Evolutionary conservation across 2,888 invertebrate genomes (phyloP), one percentile per base, ranked within the genome.

Genomic region (Cheilosia grossa): DNA sequence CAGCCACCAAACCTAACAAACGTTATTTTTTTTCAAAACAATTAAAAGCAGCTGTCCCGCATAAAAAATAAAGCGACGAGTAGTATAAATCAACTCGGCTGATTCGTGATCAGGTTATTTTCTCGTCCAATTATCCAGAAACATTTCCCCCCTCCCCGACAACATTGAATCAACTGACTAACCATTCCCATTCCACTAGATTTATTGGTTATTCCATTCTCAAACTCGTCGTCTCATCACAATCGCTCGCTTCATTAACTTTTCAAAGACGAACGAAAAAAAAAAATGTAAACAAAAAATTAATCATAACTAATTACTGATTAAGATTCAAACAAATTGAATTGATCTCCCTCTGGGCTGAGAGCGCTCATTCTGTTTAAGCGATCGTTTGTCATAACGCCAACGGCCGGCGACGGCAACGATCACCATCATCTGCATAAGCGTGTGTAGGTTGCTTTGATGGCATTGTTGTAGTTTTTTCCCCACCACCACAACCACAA

Each of bases 281-380:
- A n/a, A 74, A 53, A 33, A 5, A 27, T 27, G 27, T 6, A 42
- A 27, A 37, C 24, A 61, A 70, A 59, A 59, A 59, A 58, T 67
- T 67, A 75, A 75, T 75, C 75, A 53, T 67, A 75, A 58, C 77
- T 77, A 77, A 77, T 77, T 77, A 67, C 61, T 67, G 67, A 59
- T 53, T 54, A 58, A 59, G 77, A 67, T 67, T 77, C 67, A 67
- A 69, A 58, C 77, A 69, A 77, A 77, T 67, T 53, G 61, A 77
- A 77, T 77, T 53, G 67, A 61, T 69, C 59, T 53, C 42, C 33
- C 67, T 30, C 58, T 21, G 66, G 24, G 64, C 19, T 17, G 49
- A 19, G 27, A 15, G 19, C 33, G 53, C 49, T 13, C 40, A 24
- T 6, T 49, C 49, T n/a, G 47, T 47, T 49, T 33, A 44, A 30